phyloP scores from a whole-genome alignment of 2,888 invertebrate species.

The Andrena minutula region DNA sequence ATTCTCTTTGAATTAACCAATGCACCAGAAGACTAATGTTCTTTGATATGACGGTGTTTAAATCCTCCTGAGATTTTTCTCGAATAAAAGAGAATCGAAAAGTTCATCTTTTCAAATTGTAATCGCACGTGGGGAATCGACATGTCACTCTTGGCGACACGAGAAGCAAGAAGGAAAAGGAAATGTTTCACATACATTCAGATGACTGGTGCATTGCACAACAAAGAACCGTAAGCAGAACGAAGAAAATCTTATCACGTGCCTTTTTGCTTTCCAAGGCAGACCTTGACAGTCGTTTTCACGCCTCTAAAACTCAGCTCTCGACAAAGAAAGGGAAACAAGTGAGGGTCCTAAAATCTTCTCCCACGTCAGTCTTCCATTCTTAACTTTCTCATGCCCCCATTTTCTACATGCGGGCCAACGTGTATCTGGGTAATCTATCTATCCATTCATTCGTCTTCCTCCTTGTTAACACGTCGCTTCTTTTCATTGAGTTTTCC shows the following conservation, averaged over 20 bases:
- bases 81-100: not conserved
- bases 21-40: not conserved
- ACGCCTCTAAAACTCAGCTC: not conserved
- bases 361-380: not conserved
- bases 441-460: conserved; percentile 16
- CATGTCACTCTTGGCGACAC: not conserved
- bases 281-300: conserved; percentile 3
- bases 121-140: not conserved
- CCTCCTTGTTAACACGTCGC: not conserved
- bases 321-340: not conserved
- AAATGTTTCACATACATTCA: conserved; percentile 10
- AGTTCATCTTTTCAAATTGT: not conserved
- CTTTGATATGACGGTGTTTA: not conserved
- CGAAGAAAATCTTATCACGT: conserved; percentile 14
- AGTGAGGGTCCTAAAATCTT: not conserved
- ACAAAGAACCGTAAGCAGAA: conserved; percentile 1
- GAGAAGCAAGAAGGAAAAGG: not conserved
- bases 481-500: not conserved
- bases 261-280: not conserved
- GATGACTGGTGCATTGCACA: conserved; percentile 1
- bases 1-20: not conserved
- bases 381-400: not conserved
- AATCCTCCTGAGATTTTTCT: not conserved
- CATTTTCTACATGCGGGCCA: not conserved
- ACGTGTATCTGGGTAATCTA: conserved; percentile 9